phyloP scores from a whole-genome alignment of 1,140 invertebrate species.

The Galendromus occidentalis region DNA sequence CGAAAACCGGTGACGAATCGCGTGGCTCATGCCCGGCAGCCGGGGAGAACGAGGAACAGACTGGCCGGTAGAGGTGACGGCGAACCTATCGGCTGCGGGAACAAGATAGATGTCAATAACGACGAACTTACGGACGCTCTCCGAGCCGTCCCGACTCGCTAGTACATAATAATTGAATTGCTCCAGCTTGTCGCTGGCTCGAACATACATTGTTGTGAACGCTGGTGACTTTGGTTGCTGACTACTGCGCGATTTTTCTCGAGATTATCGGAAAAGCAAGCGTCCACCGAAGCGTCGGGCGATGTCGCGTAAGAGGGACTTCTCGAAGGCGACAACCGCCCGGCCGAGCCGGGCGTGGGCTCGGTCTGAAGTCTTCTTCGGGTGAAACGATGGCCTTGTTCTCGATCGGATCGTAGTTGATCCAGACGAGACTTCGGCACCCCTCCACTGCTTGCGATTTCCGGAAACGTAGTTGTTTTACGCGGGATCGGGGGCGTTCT shows the following conservation, averaged over 20 bases:
- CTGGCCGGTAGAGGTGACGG: conserved; percentile 32
- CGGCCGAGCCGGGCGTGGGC: background rate
- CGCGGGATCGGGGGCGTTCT: background rate
- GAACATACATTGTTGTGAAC: background rate
- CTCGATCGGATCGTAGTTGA: background rate
- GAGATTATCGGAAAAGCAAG: background rate
- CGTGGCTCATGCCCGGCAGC: conserved; percentile 55
- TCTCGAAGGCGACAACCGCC: background rate
- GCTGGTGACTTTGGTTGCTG: background rate
- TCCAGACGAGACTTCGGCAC: background rate
- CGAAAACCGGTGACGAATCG: conserved; percentile 71
- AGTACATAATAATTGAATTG: background rate
- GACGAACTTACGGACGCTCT: background rate
- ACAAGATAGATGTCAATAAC: conserved; percentile 16
- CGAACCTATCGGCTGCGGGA: conserved; percentile 15
- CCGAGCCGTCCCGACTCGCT: background rate
- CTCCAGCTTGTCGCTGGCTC: background rate
- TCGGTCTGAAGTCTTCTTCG: background rate
- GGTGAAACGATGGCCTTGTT: background rate
- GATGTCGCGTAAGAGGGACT: conserved; percentile 27
- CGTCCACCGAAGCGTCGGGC: conserved; percentile 41
- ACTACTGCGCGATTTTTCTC: background rate
- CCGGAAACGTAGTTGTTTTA: background rate
- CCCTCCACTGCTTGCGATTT: background rate
- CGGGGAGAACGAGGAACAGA: conserved; percentile 49